Conservation (phyloP, 1,140 invertebrate species). For the Ectropis grisescens region DNA sequence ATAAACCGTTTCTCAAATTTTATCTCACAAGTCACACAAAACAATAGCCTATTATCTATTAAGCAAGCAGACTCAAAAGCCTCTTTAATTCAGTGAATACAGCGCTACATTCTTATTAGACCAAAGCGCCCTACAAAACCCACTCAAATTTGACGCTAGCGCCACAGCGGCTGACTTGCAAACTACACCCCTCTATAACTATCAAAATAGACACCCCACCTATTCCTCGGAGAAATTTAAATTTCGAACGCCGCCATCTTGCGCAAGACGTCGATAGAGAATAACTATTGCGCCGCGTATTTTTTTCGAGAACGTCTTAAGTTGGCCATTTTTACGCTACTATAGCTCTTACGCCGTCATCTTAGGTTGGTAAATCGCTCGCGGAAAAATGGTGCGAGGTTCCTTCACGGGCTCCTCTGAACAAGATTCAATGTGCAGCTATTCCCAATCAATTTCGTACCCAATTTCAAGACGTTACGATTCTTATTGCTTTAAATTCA, state of each 20-base stretch:
- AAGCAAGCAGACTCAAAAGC: no score
- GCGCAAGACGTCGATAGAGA: constrained; percentile 63
- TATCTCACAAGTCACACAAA: no score
- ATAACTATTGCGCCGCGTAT: constrained; percentile 48
- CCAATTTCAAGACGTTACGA: background rate
- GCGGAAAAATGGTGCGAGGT: constrained; percentile 58
- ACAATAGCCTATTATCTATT: no score
- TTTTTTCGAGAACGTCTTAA: constrained; percentile 65
- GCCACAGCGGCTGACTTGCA: constrained; percentile 7
- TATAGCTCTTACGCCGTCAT: constrained; percentile 56
- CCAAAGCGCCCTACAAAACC: background rate
- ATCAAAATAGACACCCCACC: constrained; percentile 42
- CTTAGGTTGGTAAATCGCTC: constrained; percentile 60
- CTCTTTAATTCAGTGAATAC: no score
- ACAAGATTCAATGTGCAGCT: constrained; percentile 13
- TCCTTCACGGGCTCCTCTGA: constrained; percentile 17
- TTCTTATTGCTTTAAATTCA: constrained; percentile 12
- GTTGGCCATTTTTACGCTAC: constrained; percentile 61
- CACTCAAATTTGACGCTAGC: constrained; percentile 4
- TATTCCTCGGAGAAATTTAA: constrained; percentile 63
- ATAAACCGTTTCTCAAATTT: no score
- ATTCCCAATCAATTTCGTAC: constrained; percentile 5
- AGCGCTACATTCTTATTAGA: no score
- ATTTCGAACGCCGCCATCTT: constrained; percentile 66
- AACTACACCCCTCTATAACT: constrained; percentile 6